A percentile compares a stretch with the other conserved stretches of the same genome.
Conservation (phyloP, 2,888 invertebrate genomes). For the Yponomeuta plumbellus region DNA sequence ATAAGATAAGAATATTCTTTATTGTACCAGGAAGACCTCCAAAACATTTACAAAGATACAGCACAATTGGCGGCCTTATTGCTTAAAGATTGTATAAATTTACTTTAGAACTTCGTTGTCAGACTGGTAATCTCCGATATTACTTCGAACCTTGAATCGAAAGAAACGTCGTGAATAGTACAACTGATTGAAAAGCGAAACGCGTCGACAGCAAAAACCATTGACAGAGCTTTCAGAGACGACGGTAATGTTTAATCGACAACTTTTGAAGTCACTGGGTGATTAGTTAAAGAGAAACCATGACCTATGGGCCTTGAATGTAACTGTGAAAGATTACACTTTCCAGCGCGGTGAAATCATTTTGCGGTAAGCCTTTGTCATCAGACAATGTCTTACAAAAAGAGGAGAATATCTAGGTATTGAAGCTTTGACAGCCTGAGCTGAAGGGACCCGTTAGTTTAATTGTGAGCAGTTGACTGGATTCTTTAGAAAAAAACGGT, state of each 20-base stretch:
- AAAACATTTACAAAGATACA: too few relatives aligned
- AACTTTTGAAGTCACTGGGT: neutral
- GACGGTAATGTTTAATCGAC: neutral
- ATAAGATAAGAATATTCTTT: too few relatives aligned
- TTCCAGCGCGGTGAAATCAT: neutral
- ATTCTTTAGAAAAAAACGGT: too few relatives aligned
- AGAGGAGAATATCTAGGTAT: neutral
- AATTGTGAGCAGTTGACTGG: neutral
- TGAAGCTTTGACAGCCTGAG: constrained; percentile 23
- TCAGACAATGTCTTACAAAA: neutral
- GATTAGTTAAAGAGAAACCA: neutral
- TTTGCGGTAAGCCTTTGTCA: neutral
- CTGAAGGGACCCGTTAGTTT: neutral
- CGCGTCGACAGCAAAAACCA: neutral
- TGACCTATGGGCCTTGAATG: neutral
- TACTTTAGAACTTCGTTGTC: too few relatives aligned
- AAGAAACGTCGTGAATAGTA: too few relatives aligned
- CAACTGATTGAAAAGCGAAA: too few relatives aligned
- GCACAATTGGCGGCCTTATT: too few relatives aligned
- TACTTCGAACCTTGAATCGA: too few relatives aligned
- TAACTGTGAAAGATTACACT: neutral
- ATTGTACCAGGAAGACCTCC: too few relatives aligned
- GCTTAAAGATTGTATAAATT: too few relatives aligned
- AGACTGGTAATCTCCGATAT: too few relatives aligned
- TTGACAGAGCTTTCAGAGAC: neutral